Evolutionary conservation across 1,140 invertebrate species (phyloP).

Genomic region (Dinoponera quadriceps): DNA sequence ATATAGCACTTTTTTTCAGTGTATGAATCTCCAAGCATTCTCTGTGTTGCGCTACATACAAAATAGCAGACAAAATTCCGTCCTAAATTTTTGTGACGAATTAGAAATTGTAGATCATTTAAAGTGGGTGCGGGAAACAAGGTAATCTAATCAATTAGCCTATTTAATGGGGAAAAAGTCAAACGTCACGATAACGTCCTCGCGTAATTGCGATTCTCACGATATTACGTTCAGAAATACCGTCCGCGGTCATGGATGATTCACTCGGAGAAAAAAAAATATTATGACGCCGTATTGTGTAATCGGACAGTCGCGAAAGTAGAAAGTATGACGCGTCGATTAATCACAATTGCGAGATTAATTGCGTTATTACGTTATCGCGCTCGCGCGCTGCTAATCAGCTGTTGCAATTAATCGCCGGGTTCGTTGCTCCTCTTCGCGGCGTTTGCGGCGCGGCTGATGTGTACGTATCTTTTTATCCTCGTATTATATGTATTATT

Average conservation of each 20-base stretch:
- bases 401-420: constrained; percentile 69
- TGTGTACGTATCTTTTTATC: background rate
- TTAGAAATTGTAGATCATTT: too few relatives aligned
- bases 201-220: background rate
- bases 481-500: background rate
- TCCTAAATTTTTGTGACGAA: too few relatives aligned
- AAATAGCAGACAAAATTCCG: too few relatives aligned
- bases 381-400: constrained; percentile 53
- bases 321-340: constrained; percentile 64
- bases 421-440: constrained; percentile 64
- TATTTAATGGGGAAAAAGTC: background rate
- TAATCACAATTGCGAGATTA: constrained; percentile 66
- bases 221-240: background rate
- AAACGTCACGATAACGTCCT: background rate
- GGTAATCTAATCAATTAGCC: too few relatives aligned
- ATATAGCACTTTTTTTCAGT: too few relatives aligned
- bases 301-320: constrained; percentile 8
- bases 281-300: constrained; percentile 26
- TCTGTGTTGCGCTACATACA: too few relatives aligned
- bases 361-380: constrained; percentile 67
- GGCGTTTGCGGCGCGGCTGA: background rate
- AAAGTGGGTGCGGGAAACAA: too few relatives aligned
- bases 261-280: constrained; percentile 28
- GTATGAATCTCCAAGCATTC: too few relatives aligned
- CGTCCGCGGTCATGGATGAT: constrained; percentile 31